These are phyloP conservation scores for Drosophila affinis DNA, from an alignment of 2,888 invertebrate genomes.

Conservation along the genomic window DNA sequence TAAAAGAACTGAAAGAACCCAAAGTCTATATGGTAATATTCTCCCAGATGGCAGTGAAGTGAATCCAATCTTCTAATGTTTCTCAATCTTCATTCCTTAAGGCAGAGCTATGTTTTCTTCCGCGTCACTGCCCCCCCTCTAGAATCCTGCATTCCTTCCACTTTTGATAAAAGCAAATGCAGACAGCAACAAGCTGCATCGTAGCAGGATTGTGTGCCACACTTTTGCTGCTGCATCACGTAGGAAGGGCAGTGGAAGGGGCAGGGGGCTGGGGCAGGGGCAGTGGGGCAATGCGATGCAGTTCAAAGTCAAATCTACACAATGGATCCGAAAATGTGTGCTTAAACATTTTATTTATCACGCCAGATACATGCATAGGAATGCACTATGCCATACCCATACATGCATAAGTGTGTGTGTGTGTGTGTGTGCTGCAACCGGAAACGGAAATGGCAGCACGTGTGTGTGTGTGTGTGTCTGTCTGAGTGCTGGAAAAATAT, in stretches of 20 bases:
- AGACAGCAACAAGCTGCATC: conserved; percentile 29
- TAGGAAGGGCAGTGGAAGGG: conserved; percentile 29
- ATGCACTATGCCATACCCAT: conserved; percentile 23
- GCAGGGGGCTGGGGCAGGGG: conserved; percentile 1
- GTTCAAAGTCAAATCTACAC: conserved; percentile 75
- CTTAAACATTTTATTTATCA: conserved; percentile 79
- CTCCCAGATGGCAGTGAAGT: too few relatives aligned
- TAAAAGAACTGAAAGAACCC: too few relatives aligned
- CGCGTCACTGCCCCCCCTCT: neutral
- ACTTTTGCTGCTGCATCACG: conserved; percentile 49
- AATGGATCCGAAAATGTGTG: conserved; percentile 72
- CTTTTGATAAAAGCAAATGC: conserved; percentile 49
- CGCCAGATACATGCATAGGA: conserved; percentile 66
- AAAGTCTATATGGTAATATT: too few relatives aligned
- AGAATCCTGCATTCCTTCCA: conserved; percentile 17
- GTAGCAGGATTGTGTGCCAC: conserved; percentile 19
- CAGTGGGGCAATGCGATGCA: conserved; percentile 29
- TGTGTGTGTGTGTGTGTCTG: conserved; percentile 18
- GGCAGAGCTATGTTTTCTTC: neutral
- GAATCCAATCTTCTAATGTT: too few relatives aligned
- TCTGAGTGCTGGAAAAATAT: conserved; percentile 21
- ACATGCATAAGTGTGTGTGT: neutral
- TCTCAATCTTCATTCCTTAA: too few relatives aligned
- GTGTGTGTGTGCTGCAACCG: conserved; percentile 6
- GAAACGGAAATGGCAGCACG: conserved; percentile 37